Base-by-base conservation (phyloP, 2,888 invertebrate genomes). In the Acronicta alni region DNA sequence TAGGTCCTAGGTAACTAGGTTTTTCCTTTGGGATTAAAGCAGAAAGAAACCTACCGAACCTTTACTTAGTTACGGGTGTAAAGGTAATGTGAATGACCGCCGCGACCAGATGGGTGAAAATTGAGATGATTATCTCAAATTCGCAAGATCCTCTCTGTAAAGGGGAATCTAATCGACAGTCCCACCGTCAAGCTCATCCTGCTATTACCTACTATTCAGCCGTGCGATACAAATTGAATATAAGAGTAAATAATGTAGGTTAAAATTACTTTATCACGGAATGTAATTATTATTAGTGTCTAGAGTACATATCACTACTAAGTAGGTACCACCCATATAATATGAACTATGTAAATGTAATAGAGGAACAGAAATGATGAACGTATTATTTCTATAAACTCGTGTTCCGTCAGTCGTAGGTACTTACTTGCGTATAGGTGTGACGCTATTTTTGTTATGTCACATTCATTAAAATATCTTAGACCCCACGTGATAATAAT, bases 401-500 rank as follows among this genome's bases (percentile, higher is more conserved):
- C 14, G 14, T 17, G 4, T 45, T 30, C 15, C 17, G 18, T 20
- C 14, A 46, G n/a, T n/a, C n/a, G n/a, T n/a, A n/a, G n/a, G n/a
- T n/a, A n/a, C n/a, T n/a, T n/a, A 17, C 3, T 26, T 15, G 23
- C 26, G 26, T n/a, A 20, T 17, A 10, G 26, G 44, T 57, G 18
- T 10, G 20, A 52, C 9, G 17, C 23, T 68, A 54, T 51, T 57
- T 63, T 41, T 46, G 10, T 41, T 38, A 47, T 30, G 38, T 53
- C 37, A 48, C 15, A 30, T 20, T 35, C 5, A 51, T 39, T 41
- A 60, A n/a, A n/a, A 30, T 53, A 37, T 43, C n/a, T 42, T 20
- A 48, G 44, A 52, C 65, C 56, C 44, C 70, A 70, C 66, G 56
- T 74, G 42, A 70, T 54, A 43, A 41, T 62, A 54, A 48, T 71